Conservation (phyloP, 2,888 invertebrate species). For the Synergus umbraculus region DNA sequence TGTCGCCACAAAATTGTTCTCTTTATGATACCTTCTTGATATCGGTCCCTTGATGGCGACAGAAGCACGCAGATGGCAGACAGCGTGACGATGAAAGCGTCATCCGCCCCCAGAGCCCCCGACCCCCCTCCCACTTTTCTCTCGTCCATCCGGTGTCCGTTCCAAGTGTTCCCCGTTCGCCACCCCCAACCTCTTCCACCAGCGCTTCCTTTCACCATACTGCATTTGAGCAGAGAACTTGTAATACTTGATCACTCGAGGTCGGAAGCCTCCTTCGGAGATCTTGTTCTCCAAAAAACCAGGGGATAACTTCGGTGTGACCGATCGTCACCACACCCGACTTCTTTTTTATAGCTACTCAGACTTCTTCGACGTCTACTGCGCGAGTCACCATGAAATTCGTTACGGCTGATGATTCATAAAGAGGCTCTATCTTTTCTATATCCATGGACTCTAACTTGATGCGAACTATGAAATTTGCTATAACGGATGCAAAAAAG, state of each 20-base stretch:
- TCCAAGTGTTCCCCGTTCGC: slow-evolving; percentile 26
- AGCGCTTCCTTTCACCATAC: slow-evolving; percentile 38
- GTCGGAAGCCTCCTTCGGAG: slow-evolving; percentile 24
- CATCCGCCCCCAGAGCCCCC: slow-evolving; percentile 51
- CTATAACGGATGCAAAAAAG: no score
- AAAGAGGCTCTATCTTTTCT: slow-evolving; percentile 42
- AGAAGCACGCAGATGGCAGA: slow-evolving; percentile 62
- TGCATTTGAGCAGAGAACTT: neutral
- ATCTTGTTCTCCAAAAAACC: neutral
- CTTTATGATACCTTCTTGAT: slow-evolving; percentile 38
- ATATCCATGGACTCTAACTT: neutral
- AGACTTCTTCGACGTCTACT: slow-evolving; percentile 1
- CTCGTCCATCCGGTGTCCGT: slow-evolving; percentile 42
- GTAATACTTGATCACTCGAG: neutral
- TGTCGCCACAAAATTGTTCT: slow-evolving; percentile 24
- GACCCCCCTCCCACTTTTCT: slow-evolving; percentile 25
- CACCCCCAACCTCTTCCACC: slow-evolving; percentile 18
- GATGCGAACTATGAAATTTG: no score
- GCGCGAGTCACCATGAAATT: slow-evolving; percentile 50
- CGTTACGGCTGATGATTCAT: slow-evolving; percentile 58
- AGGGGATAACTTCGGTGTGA: slow-evolving; percentile 42
- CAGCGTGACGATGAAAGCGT: slow-evolving; percentile 68
- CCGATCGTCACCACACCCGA: slow-evolving; percentile 43
- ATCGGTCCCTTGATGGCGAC: slow-evolving; percentile 37
- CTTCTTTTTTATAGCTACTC: neutral